These are phyloP conservation scores for Decapterus maruadsi DNA, from an alignment of 2,797 vertebrate species.

Conservation along the genomic window DNA sequence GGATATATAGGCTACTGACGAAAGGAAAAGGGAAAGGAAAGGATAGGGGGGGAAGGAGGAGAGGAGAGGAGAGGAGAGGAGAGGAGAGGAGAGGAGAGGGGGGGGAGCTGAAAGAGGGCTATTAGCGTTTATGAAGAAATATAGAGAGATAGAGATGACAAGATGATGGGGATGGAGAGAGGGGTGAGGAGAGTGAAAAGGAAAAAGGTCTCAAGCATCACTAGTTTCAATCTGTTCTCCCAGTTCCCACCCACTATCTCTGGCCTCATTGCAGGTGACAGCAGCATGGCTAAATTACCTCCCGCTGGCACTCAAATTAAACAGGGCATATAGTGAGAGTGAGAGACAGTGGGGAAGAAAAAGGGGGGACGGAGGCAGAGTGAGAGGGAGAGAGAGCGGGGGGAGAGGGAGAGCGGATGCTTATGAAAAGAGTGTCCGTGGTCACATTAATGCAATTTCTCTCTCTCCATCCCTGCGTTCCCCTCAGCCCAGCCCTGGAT, in stretches of 20 bases:
- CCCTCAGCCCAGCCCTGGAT: conserved; percentile 79
- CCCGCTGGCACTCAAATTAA: conserved; percentile 88
- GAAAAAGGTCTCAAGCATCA: conserved; percentile 77
- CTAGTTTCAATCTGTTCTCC: conserved; percentile 74
- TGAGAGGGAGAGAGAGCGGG: neutral
- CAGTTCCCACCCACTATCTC: conserved; percentile 64
- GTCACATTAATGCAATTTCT: conserved; percentile 85
- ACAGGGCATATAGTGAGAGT: conserved; percentile 71
- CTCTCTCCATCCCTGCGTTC: conserved; percentile 75
- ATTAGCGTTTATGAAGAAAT: conserved; percentile 70
- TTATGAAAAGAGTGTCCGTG: conserved; percentile 78
- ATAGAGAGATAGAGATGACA: conserved; percentile 60
- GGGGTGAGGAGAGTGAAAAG: conserved; percentile 42
- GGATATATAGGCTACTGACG: neutral
- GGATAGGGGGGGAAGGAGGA: too few species aligned
- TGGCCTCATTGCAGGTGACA: conserved; percentile 82
- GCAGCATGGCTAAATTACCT: conserved; percentile 87
- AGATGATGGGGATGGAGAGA: conserved; percentile 42
- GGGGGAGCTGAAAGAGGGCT: conserved; percentile 43
- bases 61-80: too few species aligned
- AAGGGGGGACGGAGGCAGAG: conserved; percentile 22
- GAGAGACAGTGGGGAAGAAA: conserved; percentile 59
- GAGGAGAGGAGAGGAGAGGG: too few species aligned
- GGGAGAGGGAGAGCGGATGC: conserved; percentile 29
- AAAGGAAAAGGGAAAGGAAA: too few species aligned